Percentiles rank a stretch among this genome's conserved stretches.
These are phyloP conservation scores for Anoplius nigerrimus DNA, from an alignment of 2,888 invertebrate genomes.

Conservation along the genomic window DNA sequence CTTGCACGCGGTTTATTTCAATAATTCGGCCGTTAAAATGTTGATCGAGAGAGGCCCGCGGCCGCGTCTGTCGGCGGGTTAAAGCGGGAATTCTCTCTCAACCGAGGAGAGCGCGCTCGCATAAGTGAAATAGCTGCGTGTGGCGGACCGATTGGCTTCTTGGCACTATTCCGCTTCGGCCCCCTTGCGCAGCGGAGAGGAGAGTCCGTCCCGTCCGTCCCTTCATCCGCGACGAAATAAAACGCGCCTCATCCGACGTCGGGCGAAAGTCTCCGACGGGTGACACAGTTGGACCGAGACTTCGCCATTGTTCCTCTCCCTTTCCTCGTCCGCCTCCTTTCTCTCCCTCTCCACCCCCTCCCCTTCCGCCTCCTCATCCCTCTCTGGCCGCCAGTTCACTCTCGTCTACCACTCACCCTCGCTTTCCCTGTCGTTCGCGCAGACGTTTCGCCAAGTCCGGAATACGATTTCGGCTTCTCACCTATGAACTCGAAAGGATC, in stretches of 20 bases:
- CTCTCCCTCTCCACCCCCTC: too few relatives aligned
- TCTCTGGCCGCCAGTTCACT: too few relatives aligned
- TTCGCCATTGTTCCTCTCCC: conserved; percentile 9
- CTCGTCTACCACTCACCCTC: conserved; percentile 9
- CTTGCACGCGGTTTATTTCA: conserved; percentile 63
- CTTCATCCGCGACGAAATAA: conserved; percentile 39
- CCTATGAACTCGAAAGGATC: too few relatives aligned
- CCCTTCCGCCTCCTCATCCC: too few relatives aligned
- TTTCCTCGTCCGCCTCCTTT: background rate
- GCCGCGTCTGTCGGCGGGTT: conserved; percentile 62
- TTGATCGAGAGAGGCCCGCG: conserved; percentile 60
- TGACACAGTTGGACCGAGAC: conserved; percentile 42
- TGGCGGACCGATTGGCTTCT: conserved; percentile 47
- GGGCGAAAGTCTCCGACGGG: conserved; percentile 38
- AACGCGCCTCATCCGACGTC: conserved; percentile 39
- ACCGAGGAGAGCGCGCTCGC: conserved; percentile 47
- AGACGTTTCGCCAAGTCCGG: too few relatives aligned
- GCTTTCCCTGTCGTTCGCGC: too few relatives aligned
- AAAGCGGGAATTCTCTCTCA: conserved; percentile 35
- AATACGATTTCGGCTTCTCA: too few relatives aligned
- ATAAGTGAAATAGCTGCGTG: conserved; percentile 61
- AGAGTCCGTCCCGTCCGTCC: too few relatives aligned
- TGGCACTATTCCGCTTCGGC: conserved; percentile 46
- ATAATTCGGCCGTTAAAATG: conserved; percentile 71
- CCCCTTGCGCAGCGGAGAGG: background rate